Evolutionary conservation across 1,140 invertebrate species (phyloP), one percentile per base, ranked within the genome.

Genomic region (Calephelis virginiensis): DNA sequence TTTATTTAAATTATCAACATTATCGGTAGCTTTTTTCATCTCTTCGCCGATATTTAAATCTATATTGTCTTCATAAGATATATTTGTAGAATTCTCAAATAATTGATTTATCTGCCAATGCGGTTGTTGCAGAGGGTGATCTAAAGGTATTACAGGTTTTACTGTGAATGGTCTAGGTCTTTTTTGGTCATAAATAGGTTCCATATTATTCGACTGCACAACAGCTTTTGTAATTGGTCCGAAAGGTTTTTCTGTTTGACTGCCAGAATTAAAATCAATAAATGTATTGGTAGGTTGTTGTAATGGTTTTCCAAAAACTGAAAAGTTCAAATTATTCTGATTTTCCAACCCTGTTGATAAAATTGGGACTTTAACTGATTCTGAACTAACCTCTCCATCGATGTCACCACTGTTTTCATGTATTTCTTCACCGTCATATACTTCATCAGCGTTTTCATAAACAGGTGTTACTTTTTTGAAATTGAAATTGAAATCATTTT

Each of bases 161-260:
- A 86, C 68, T n/a, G 86, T 81, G 76, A 92, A 92, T 37, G 91
- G 91, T 74, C 87, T 86, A 5, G 91, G 90, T 69, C 82, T 82
- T 70, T 83, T 78, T 65, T 83, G 73, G 8, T 76, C 72, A 14
- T 78, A 73, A 67, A 86, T 78, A 9, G 86, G 84, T 69, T 84
- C 85, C 14, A 87, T 88, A 38, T 78, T 79, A 66, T 88, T 89
- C 7, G 82, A 80, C 47, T 85, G 75, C 67, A 82, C 84, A 17
- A 50, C 65, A 8, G 74, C 76, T 71, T 77, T 86, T 66, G 90
- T 90, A 43, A 73, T 76, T 38, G 76, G 74, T 37, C 70, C 73
- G 68, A 92, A 92, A 17, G 91, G 90, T 73, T 91, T 87, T 72
- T 92, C 91, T n/a, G 91, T 92, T 83, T 92, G 91, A 13, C 85